Base-by-base conservation (phyloP, 2,797 vertebrate species). In the Sebastiscus albofasciatus region DNA sequence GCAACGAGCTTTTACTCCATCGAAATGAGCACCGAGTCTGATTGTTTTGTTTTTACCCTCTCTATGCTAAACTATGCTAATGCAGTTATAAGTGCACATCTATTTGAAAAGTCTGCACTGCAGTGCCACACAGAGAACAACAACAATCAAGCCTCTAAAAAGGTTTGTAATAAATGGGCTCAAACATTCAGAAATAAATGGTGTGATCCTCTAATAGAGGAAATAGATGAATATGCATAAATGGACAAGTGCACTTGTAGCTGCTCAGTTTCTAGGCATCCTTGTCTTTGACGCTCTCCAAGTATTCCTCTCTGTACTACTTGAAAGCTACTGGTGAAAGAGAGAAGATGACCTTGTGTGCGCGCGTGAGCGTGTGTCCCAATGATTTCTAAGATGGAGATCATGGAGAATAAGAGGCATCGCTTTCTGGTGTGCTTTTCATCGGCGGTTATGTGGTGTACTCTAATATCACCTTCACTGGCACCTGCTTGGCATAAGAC, bases 381-480 rank as follows among this genome's bases (percentile, higher is more conserved):
- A 36, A 78, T 84, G 67, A 83, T 80, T 78, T 87, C 46, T 62
- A 62, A 87, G 56, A 84, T 72, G 77, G 65, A 56, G 61, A 84
- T 65, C 34, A 59, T 74, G 39, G 60, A 87, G 80, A 84, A 77
- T 76, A 70, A 72, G 79, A 79, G 80, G 88, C 90, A 89, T 94
- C 87, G 68, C 74, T 91, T 93, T 90, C 89, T 79, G 85, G 92
- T 94, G 83, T 93, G 86, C 67, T 77, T 95, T 95, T 93, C 91
- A 92, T 81, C 61, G 36, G 67, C 88, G 82, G 62, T 73, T 71
- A 61, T 83, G 46, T 75, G 54, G 85, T 75, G 87, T 80, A 74
- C 88, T 91, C 90, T 88, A 78, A 92, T 92, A 94, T 94, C 93
- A 94, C 89, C 93, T 92, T 94, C 93, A 92, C 91, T 93, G 81